Evolutionary conservation across 92 coral and sea anemone genomes (phyloP), one percentile per base, ranked within the genome.

Genomic region (Palythoa caribaeorum): DNA sequence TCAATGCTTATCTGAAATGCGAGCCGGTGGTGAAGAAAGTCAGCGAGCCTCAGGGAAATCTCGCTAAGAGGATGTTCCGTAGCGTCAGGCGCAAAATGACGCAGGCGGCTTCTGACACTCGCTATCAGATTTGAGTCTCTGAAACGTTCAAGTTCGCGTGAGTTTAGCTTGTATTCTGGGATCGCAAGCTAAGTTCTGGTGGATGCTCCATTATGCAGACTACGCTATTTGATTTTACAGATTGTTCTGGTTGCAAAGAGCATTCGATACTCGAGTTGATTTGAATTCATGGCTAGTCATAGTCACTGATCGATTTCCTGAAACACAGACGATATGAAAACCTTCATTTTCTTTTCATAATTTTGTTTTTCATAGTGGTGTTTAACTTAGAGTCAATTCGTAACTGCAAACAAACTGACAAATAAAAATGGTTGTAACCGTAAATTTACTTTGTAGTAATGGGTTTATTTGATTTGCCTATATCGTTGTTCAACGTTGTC

Each of bases 1-100:
- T 96, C 76, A 96, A 96, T 70, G 95, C 98, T 38, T 96, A 93
- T 84, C 91, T 95, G 9, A 95, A 95, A 71, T 92, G 97, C 20
- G 98, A 96, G 54, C 98, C 98, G 35, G 94, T 95, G 16, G 80
- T 92, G 20, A 88, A 78, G 60, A 92, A 92, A 59, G 84, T 66
- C 15, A 84, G 87, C 19, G 87, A 55, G 51, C 87, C 83, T 39
- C 68, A 71, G 2, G 83, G 92, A 77, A 55, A 83, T 1, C 51
- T 83, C n/a, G 53, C 88, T 10, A 81, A 65, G 53, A 74, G 86
- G 57, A 81, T 81, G 86, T 81, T 44, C 62, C 75, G 74, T n/a
- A 39, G 76, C 0, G 50, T 81, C 19, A 47, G 86, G 20, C 62
- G 74, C 17, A 81, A 51, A 48, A 81, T 81, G 76, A 73, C 84